Base-by-base conservation (phyloP, 2,888 invertebrate genomes). In the Agrochola lychnidis region DNA sequence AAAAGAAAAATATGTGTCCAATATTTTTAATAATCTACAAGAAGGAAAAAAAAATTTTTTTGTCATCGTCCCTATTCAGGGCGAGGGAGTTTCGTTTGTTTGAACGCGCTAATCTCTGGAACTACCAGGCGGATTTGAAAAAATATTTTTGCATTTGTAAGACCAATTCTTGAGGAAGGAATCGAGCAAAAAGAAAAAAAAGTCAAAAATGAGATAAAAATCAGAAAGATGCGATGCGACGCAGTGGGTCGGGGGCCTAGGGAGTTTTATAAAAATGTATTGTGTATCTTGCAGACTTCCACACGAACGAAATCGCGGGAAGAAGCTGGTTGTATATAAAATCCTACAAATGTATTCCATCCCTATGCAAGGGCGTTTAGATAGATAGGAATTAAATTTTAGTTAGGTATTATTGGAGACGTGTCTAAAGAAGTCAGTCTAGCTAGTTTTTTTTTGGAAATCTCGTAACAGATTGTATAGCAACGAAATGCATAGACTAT, bases 331-430 rank as follows among this genome's bases (percentile, higher is more conserved):
- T 62, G 22, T 51, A 9, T 71, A 14, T 19, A 42, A 42, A 73
- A 70, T 67, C 56, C 14, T 70, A 25, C 19, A 72, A 82, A 82
- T 70, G 75, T 76, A 61, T 64, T 45, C 68, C 75, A 75, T 78
- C 57, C 45, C 5, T 79, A 73, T 10, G 62, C 73, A 76, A 75
- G 36, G 59, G 68, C 76, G 63, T 73, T 76, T 76, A 75, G 70
- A 78, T 79, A 89, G 89, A 85, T 88, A 89, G 86, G 66, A 73
- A 84, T 75, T 72, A 75, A 79, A 83, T 83, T 85, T 89, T 88
- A 88, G 87, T 87, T 89, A 89, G 86, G 83, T 75, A 74, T 83
- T 78, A 74, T 68, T 69, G 57, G 70, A 61, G 61, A 69, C 63
- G 16, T 79, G 81, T 87, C 86, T 84, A 83, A 85, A 83, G 73